Base-by-base conservation (phyloP, 2,888 invertebrate genomes). In the Tridacna gigas region DNA sequence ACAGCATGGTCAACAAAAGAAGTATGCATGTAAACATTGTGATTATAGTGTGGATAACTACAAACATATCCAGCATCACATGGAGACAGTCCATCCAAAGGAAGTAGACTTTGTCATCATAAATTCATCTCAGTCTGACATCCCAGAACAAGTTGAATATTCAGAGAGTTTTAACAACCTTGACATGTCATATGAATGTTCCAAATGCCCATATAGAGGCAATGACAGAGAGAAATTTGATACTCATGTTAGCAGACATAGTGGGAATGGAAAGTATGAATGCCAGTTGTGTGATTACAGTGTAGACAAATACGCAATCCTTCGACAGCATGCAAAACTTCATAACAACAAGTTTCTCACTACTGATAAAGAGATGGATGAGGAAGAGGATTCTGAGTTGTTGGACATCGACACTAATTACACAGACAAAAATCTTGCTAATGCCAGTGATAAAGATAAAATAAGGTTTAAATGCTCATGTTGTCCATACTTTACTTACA, bases 41-140 rank as follows among this genome's bases (percentile, higher is more conserved):
- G 91, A 92, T 77, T 92, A 91, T 87, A 92, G 93, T 73, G 86
- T 90, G 12, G 93, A 94, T 78, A 90, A 90, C 48, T 82, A 89
- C 18, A 88, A 89, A 75, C 89, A 90, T 18, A 84, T 93, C 18
- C 88, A 90, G 47, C 88, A 91, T 65, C 93, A 92, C 79, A 88
- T 91, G 79, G 89, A 91, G 37, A 88, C 82, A 22, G 85, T 88
- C 48, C 92, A 92, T 73, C 88, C 89, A 3, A 84, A 88, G 66
- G 88, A 89, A 56, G 86, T 80, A 13, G 85, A 83, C 45, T 86
- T 84, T 61, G 80, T 88, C 20, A 84, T 89, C 28, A 81, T 82
- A 77, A 77, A 76, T 48, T 66, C 83, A 12, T 75, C 83, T 20
- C 67, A 74, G 26, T 61, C 83, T 28, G 80, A 83, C 26, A 48